phyloP scores from a whole-genome alignment of 2,888 invertebrate genomes.

The Hesperia comma region DNA sequence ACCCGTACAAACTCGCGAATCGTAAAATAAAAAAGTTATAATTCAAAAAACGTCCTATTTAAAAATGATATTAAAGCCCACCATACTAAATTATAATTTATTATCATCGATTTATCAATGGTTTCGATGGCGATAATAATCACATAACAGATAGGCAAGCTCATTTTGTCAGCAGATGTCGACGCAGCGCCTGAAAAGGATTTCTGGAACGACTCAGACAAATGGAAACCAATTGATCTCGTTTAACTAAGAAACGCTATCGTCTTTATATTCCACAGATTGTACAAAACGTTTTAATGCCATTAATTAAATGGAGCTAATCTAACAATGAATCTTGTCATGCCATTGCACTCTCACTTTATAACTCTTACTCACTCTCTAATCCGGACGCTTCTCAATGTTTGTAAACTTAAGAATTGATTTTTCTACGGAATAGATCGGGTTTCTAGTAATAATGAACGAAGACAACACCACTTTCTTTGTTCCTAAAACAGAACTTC shows the following conservation, averaged over 20 bases:
- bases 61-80: neutral
- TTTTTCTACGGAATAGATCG: neutral
- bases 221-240: conserved; percentile 9
- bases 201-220: conserved; percentile 3
- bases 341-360: conserved; percentile 2
- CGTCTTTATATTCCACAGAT: conserved; percentile 1
- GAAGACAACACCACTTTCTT: no score
- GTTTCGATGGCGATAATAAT: neutral
- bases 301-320: neutral
- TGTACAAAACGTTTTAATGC: neutral
- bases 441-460: no score
- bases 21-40: no score
- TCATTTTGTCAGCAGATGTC: conserved; percentile 8
- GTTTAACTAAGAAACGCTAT: conserved; percentile 7
- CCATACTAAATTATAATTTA: neutral
- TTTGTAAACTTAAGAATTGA: neutral
- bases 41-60: neutral
- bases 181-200: neutral
- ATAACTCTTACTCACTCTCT: neutral
- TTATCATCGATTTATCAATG: conserved; percentile 2
- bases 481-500: no score
- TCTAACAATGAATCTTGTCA: neutral
- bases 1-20: no score
- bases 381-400: neutral
- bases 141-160: conserved; percentile 1